These are phyloP conservation scores for Grantiella picta DNA, from an alignment of 2,113 vertebrate species.

Conservation along the genomic window DNA sequence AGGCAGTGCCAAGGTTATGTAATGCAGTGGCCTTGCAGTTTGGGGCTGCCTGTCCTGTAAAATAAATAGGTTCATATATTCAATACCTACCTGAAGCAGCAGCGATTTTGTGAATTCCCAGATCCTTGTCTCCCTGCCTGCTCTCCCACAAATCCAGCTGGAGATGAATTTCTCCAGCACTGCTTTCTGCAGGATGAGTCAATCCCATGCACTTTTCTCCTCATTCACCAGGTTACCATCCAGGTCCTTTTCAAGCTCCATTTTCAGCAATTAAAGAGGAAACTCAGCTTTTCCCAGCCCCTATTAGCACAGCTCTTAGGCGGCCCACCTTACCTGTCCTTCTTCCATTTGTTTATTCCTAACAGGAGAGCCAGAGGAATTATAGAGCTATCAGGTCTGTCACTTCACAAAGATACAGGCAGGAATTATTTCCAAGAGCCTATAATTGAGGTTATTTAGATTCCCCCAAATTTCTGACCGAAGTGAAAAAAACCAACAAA, in stretches of 20 bases:
- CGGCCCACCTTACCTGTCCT: not conserved
- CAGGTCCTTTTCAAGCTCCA: not conserved
- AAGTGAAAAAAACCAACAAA: not conserved
- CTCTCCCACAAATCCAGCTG: not conserved
- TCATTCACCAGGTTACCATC: not conserved
- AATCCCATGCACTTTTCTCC: not conserved
- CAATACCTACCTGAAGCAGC: not conserved
- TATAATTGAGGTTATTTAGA: not conserved
- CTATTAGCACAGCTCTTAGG: not conserved
- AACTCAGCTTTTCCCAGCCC: not conserved
- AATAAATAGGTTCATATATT: fast-evolving
- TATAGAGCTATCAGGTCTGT: not conserved
- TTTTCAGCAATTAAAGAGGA: not conserved
- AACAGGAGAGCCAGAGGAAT: not conserved
- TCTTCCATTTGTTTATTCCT: not conserved
- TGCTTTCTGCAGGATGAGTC: not conserved
- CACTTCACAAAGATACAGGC: not conserved
- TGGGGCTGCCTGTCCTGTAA: not conserved
- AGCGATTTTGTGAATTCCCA: not conserved
- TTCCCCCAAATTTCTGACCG: not conserved
- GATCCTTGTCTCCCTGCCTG: not conserved
- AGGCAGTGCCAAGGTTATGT: not conserved
- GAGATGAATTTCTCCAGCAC: not conserved
- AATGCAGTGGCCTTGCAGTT: not conserved
- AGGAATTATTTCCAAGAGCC: not conserved